Evolutionary conservation across 2,888 invertebrate species (phyloP).

Genomic region (Limnephilus marmoratus): DNA sequence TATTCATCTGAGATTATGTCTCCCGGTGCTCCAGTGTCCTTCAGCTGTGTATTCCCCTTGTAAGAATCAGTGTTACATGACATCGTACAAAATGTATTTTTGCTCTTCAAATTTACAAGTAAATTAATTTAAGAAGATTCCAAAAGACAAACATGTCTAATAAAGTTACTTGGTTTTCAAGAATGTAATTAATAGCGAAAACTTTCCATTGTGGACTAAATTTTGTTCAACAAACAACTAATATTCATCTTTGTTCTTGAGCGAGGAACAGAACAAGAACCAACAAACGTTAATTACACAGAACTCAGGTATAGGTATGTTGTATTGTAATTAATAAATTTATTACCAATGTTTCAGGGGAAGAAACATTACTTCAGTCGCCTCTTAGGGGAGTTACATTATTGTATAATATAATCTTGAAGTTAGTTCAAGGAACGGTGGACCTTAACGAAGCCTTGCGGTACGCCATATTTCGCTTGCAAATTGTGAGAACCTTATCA

Average conservation of each 20-base stretch:
- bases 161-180: conserved; percentile 9
- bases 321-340: conserved; percentile 38
- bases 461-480: not conserved
- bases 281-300: conserved; percentile 41
- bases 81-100: too few species aligned
- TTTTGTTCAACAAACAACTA: conserved; percentile 22
- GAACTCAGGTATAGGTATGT: conserved; percentile 32
- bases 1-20: too few species aligned
- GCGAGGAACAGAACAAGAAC: not conserved
- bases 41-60: too few species aligned
- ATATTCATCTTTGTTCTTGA: conserved; percentile 40
- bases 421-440: conserved; percentile 32
- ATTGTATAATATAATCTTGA: conserved; percentile 39
- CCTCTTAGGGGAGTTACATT: conserved; percentile 40
- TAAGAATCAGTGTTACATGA: too few species aligned
- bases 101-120: too few species aligned
- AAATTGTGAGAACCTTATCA: conserved; percentile 35
- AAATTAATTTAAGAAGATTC: not conserved
- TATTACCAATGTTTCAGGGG: conserved; percentile 42
- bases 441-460: conserved; percentile 30
- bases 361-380: conserved; percentile 34
- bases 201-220: conserved; percentile 20
- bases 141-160: not conserved
- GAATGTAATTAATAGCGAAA: conserved; percentile 5
- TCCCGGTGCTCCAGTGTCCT: too few species aligned